Evolutionary conservation across 1,140 invertebrate genomes (phyloP), one percentile per base, ranked within the genome.

Genomic region (Drosophila murphyi): DNA sequence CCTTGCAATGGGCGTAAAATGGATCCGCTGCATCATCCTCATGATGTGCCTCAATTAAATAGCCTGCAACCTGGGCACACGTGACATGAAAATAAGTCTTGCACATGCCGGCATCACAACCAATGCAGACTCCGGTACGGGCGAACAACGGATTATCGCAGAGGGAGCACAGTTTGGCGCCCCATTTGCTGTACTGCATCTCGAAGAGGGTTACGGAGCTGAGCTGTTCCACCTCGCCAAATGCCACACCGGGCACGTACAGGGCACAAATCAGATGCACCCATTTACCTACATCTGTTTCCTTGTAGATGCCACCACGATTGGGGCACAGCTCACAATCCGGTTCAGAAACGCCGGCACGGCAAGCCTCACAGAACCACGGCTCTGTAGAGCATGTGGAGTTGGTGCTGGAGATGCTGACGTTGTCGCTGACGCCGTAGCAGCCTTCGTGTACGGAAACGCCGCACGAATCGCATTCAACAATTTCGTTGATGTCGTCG

Each of bases 311-410:
- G 54, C 98, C 98, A 86, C 97, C 98, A 90, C 94, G 94, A 92
- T 96, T 96, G 3, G 97, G 97, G 91, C 97, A 98, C 5, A 98
- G 93, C 93, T 98, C 97, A 92, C 97, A 98, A 12, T 94, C 94
- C 0, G 98, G 97, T 93, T 97, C 96, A 32, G 94, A 95, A 5
- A 97, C 95, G 2, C 97, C 97, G 45, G 97, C 97, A 89, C 97
- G 97, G 82, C 98, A 99, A n/a, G 98, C 97, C 93, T 99, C 98
- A 94, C 98, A 99, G 93, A 99, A 99, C 98, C 98, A 99, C 0
- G 98, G 98, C 79, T 98, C 98, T 2, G 98, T 99, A 41, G 97
- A 98, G 55, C 97, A 97, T 0, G 97, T 96, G 5, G 98, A 99
- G 61, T 97, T 96, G 12, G 97, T 97, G 90, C 97, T 98, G 2